Conservation (phyloP, 2,888 invertebrate genomes). For the Drosophila limbata region DNA sequence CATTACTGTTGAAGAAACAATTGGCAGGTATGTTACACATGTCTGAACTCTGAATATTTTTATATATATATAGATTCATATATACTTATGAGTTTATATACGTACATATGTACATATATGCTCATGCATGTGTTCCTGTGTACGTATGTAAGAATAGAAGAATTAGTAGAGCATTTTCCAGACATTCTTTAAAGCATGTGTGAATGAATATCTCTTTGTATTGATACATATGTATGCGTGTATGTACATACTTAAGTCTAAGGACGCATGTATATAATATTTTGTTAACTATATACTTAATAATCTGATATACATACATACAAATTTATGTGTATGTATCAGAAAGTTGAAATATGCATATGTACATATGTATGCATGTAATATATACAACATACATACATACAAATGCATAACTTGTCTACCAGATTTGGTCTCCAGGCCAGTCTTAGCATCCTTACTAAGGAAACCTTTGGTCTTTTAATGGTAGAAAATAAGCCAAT, state of each 20-base stretch:
- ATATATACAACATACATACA: not conserved
- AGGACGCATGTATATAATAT: conserved; percentile 2
- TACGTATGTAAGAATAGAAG: conserved; percentile 3
- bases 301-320: conserved; percentile 3
- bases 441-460: not conserved
- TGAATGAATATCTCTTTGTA: conserved; percentile 4
- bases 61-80: conserved; percentile 18
- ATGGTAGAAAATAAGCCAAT: not conserved
- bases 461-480: not conserved
- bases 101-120: not conserved
- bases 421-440: not conserved
- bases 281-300: not conserved
- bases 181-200: conserved; percentile 10
- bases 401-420: not conserved
- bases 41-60: conserved; percentile 8
- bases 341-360: not conserved
- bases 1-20: conserved; percentile 97
- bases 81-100: conserved; percentile 7
- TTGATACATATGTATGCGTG: not conserved
- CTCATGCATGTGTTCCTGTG: not conserved
- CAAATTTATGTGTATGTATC: not conserved
- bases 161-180: conserved; percentile 10
- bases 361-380: no score
- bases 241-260: not conserved
- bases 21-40: conserved; percentile 92